Base-by-base conservation (phyloP, 2,797 vertebrate genomes). In the Arctocebus calabarensis region DNA sequence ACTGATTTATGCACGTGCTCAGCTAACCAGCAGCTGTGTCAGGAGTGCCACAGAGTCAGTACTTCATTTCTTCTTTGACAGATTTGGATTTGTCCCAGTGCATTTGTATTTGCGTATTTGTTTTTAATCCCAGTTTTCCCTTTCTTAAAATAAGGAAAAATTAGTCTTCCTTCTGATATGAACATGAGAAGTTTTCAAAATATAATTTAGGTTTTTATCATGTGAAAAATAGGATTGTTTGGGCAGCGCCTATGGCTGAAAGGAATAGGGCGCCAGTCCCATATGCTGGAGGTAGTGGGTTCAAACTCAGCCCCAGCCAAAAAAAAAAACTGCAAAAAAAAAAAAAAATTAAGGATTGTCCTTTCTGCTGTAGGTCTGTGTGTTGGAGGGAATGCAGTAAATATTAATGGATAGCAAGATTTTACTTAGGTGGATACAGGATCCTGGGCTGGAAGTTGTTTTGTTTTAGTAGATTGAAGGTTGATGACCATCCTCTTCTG, bases 111-210 rank as follows among this genome's bases (percentile, higher is more conserved):
- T 40, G 61, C 43, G 68, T 83, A 57, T 37, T 74, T 77, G 27
- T 90, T 62, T 94, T 78, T 66, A 88, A 88, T 14, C n/a, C 77
- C 8, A 43, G 13, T 48, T 83, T 90, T 91, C 59, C 32, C 25
- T 94, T 91, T 27, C 62, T 75, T 85, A 61, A 90, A 83, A 62
- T 29, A 81, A 73, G 29, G 32, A 79, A 48, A 88, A 87, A 81
- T 84, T 48, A 64, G 23, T 17, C 75, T 86, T 52, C 12, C 43
- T 92, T 71, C 74, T 91, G 57, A 78, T 62, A 45, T 20, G 62
- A 91, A 34, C 68, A 32, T 10, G 45, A 77, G 37, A 4, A 25
- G 7, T 61, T 85, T 89, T 77, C n/a, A 71, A 11, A 57, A 25
- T 88, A 37, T 52, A n/a, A 2, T 48, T 62, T 73, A 61, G 13